Base-by-base conservation (phyloP, 2,888 invertebrate genomes). In the Taphrorychus bicolor region DNA sequence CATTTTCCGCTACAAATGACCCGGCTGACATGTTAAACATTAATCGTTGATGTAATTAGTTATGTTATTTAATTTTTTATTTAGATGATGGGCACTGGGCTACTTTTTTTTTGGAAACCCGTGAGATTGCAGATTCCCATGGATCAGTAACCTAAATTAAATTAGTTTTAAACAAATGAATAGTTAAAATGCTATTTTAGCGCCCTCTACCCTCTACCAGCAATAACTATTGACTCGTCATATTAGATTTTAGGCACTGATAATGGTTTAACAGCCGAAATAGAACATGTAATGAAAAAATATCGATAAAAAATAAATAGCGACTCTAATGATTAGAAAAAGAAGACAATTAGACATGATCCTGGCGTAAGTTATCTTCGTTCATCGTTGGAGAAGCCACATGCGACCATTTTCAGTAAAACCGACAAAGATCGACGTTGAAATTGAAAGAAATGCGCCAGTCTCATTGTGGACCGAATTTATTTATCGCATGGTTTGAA, bases 401-500 rank as follows among this genome's bases (percentile, higher is more conserved):
- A 65, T 60, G 48, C 59, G 58, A 41, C 69, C 60, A 42, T 60
- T 64, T 69, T 60, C 56, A 64, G 52, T 19, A 59, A 60, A 56
- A 7, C 42, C 51, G 52, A 61, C 69, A 64, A 65, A 48, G 56
- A 65, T 64, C 65, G 69, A 69, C 69, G 60, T 69, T 65, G 60
- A 60, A 65, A 59, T 51, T 64, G 67, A 63, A 70, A 70, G 70
- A 70, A 70, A 70, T 67, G 57, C 70, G 48, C 58, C 71, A 72
- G 71, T 70, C 70, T 72, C 73, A 74, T 75, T 75, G 75, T 74
- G 70, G 70, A 71, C 69, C 72, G 70, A 75, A 74, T 74, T 75
- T 74, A 75, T 75, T 74, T 74, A 75, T 74, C 74, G 73, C 70
- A 60, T 71, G 71, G 70, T 75, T 74, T 74, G 73, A 74, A 74